phyloP scores from a whole-genome alignment of 2,888 invertebrate genomes.

The Drosophila pseudotalamancana region DNA sequence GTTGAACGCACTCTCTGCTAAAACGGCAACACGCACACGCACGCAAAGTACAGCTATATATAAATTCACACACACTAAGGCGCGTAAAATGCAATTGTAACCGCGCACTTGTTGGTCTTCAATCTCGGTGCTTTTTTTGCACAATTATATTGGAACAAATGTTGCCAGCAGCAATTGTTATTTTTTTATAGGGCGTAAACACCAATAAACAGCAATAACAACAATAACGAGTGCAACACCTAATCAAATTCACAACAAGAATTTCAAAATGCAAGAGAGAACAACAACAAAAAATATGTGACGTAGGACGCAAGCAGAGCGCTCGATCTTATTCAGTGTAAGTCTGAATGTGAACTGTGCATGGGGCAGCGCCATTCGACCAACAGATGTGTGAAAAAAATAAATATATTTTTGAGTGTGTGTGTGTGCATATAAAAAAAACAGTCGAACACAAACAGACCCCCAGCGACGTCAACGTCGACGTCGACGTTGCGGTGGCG shows the following conservation, averaged over 20 bases:
- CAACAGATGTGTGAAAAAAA: slow-evolving; percentile 22
- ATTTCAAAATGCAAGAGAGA: slow-evolving; percentile 7
- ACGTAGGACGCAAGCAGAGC: slow-evolving; percentile 38
- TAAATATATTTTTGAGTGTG: background rate
- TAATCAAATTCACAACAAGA: slow-evolving; percentile 19
- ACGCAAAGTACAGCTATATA: background rate
- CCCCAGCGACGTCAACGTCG: slow-evolving; percentile 43
- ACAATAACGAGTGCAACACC: slow-evolving; percentile 16
- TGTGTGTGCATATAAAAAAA: slow-evolving; percentile 2
- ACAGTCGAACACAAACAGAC: slow-evolving; percentile 20
- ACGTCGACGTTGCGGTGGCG: slow-evolving; percentile 43
- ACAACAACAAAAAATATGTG: slow-evolving; percentile 7
- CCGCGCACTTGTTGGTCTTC: slow-evolving; percentile 62
- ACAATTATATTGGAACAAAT: slow-evolving; percentile 18
- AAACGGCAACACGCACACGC: slow-evolving; percentile 5
- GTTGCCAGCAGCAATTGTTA: background rate
- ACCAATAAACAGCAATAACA: slow-evolving; percentile 29
- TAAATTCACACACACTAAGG: slow-evolving; percentile 6
- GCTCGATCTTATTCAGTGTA: slow-evolving; percentile 54
- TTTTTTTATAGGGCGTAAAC: slow-evolving; percentile 38
- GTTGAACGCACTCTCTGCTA: slow-evolving; percentile 52
- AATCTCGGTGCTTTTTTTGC: slow-evolving; percentile 9
- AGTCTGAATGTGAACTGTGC: slow-evolving; percentile 59
- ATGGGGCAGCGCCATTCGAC: slow-evolving; percentile 53
- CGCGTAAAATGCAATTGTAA: slow-evolving; percentile 38